Conservation (phyloP, 2,888 invertebrate genomes). For the Agrochola macilenta region DNA sequence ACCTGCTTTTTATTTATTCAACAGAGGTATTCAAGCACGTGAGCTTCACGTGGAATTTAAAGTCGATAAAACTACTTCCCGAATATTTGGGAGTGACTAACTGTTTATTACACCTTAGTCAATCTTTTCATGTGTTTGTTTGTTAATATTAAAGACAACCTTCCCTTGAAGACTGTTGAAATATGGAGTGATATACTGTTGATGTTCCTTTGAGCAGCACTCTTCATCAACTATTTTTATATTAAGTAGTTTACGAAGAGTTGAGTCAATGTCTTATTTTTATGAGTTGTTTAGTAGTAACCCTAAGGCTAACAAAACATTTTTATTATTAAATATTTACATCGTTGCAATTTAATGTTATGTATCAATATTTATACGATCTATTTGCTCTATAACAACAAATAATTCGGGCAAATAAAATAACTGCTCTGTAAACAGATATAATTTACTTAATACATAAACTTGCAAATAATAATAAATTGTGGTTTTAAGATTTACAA, state of each 20-base stretch:
- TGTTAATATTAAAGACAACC: slow-evolving; percentile 72
- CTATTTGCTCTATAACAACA: slow-evolving; percentile 18
- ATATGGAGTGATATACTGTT: slow-evolving; percentile 57
- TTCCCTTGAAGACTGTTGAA: slow-evolving; percentile 79
- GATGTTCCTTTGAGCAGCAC: slow-evolving; percentile 37
- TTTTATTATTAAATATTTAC: slow-evolving; percentile 29
- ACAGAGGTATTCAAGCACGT: neutral
- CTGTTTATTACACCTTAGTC: slow-evolving; percentile 65
- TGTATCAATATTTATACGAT: slow-evolving; percentile 29
- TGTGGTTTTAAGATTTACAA: neutral
- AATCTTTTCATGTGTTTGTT: slow-evolving; percentile 61
- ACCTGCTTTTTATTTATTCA: neutral
- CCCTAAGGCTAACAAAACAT: slow-evolving; percentile 20
- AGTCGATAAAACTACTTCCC: slow-evolving; percentile 41
- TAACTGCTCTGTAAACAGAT: neutral
- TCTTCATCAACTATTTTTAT: slow-evolving; percentile 40
- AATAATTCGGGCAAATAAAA: slow-evolving; percentile 26
- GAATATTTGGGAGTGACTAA: slow-evolving; percentile 46
- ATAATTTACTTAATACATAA: slow-evolving; percentile 15
- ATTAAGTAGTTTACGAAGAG: slow-evolving; percentile 8
- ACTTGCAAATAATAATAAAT: neutral
- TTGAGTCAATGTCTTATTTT: slow-evolving; percentile 1
- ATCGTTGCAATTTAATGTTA: slow-evolving; percentile 13
- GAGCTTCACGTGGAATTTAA: slow-evolving; percentile 11
- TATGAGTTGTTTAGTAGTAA: slow-evolving; percentile 11